These are phyloP conservation scores for Drosophila bocki DNA, from an alignment of 1,140 invertebrate genomes.

Conservation along the genomic window DNA sequence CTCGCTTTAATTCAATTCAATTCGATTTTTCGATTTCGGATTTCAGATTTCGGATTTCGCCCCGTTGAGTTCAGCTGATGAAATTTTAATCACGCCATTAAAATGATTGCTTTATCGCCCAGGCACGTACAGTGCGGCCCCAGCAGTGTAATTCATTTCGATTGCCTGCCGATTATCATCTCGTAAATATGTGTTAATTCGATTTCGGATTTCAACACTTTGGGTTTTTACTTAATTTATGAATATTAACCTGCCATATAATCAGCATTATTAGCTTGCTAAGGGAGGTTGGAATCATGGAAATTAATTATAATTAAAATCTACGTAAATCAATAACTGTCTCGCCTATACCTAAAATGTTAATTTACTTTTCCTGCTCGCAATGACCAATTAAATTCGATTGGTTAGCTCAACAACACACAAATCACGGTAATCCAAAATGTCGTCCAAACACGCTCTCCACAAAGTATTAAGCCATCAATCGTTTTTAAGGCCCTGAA, in stretches of 20 bases:
- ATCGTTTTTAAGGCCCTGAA: slow-evolving; percentile 36
- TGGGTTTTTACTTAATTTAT: not conserved
- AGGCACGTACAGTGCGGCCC: slow-evolving; percentile 24
- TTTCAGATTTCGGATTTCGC: slow-evolving; percentile 17
- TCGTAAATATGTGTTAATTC: slow-evolving; percentile 28
- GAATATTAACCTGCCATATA: not conserved
- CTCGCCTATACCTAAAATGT: slow-evolving; percentile 12
- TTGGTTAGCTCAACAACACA: slow-evolving; percentile 18
- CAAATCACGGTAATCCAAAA: slow-evolving; percentile 40
- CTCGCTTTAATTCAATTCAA: slow-evolving; percentile 16
- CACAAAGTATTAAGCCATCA: slow-evolving; percentile 38
- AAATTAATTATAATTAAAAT: no score
- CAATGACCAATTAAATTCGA: slow-evolving; percentile 36
- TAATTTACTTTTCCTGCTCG: slow-evolving; percentile 25
- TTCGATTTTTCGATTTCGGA: slow-evolving; percentile 23
- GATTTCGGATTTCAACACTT: not conserved
- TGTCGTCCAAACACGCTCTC: not conserved
- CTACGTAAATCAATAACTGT: not conserved
- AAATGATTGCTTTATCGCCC: slow-evolving; percentile 45
- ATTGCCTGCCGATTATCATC: slow-evolving; percentile 11
- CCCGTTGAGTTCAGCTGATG: slow-evolving; percentile 36
- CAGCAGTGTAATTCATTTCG: slow-evolving; percentile 24
- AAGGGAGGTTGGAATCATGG: no score
- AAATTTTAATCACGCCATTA: slow-evolving; percentile 51
- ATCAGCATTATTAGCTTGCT: not conserved